Conservation (phyloP, 2,888 invertebrate species). For the Zygogramma bicolorata region DNA sequence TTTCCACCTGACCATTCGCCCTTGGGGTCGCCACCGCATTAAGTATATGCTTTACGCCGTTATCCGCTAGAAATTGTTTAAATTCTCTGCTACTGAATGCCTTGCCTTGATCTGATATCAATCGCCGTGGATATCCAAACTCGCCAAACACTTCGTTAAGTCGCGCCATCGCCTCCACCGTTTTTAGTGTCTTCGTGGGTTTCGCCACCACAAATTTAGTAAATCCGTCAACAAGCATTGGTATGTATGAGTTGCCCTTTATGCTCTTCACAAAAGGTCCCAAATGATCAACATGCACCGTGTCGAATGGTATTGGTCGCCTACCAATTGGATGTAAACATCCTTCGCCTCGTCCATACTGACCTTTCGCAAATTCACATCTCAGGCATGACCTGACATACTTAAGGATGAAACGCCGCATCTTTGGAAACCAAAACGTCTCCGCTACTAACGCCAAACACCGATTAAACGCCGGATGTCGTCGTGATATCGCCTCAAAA, state of each 20-base stretch:
- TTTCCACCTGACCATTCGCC: slow-evolving; percentile 26
- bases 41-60: slow-evolving; percentile 1
- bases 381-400: slow-evolving; percentile 47
- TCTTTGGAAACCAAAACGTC: slow-evolving; percentile 35
- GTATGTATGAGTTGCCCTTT: slow-evolving; percentile 30
- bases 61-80: slow-evolving; percentile 10
- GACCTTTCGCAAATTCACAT: slow-evolving; percentile 56
- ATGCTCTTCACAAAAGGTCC: slow-evolving; percentile 8
- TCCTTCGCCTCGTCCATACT: slow-evolving; percentile 33
- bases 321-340: slow-evolving; percentile 24
- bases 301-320: slow-evolving; percentile 19
- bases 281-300: slow-evolving; percentile 28
- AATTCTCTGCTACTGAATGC: slow-evolving; percentile 28
- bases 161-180: neutral
- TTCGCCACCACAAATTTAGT: slow-evolving; percentile 21
- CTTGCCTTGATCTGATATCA: slow-evolving; percentile 23
- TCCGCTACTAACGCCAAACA: slow-evolving; percentile 6
- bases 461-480: neutral
- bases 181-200: neutral
- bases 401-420: slow-evolving; percentile 32
- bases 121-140: slow-evolving; percentile 27
- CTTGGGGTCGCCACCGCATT: slow-evolving; percentile 23
- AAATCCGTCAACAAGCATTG: slow-evolving; percentile 41
- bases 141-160: slow-evolving; percentile 11
- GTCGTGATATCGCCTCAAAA: neutral